Percentiles rank a stretch among this genome's conserved stretches.
Evolutionary conservation across 1,140 invertebrate genomes (phyloP).

Genomic region (Leptopilina boulardi): DNA sequence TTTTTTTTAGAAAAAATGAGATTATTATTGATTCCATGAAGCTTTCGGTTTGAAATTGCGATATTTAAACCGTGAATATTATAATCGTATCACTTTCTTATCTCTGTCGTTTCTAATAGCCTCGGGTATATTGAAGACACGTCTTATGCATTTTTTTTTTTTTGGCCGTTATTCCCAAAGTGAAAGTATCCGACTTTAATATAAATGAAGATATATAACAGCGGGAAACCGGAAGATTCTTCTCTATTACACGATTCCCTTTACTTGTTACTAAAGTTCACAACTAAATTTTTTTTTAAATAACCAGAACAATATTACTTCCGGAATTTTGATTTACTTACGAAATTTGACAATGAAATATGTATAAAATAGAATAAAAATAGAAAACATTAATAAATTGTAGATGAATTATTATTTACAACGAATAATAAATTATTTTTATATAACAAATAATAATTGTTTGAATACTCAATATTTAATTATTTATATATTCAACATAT

Average conservation of each 20-base stretch:
- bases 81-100: not conserved
- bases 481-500: too few relatives aligned
- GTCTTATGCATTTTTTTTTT: slow-evolving; percentile 40
- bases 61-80: not conserved
- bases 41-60: not conserved
- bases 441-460: too few relatives aligned
- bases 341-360: not conserved
- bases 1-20: too few relatives aligned
- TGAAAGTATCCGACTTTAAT: slow-evolving; percentile 27
- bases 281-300: not conserved
- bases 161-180: slow-evolving; percentile 37
- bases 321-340: not conserved
- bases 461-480: too few relatives aligned
- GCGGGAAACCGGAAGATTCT: slow-evolving; percentile 14
- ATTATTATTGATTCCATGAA: slow-evolving; percentile 18
- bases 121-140: slow-evolving; percentile 34
- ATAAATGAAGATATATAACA: not conserved
- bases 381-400: not conserved
- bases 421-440: too few relatives aligned
- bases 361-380: not conserved
- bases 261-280: not conserved
- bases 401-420: not conserved
- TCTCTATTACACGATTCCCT: slow-evolving; percentile 5
- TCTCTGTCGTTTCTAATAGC: slow-evolving; percentile 18
- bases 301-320: not conserved